These are phyloP conservation scores for Crenuchus spilurus DNA, from an alignment of 2,797 vertebrate species.

Conservation along the genomic window DNA sequence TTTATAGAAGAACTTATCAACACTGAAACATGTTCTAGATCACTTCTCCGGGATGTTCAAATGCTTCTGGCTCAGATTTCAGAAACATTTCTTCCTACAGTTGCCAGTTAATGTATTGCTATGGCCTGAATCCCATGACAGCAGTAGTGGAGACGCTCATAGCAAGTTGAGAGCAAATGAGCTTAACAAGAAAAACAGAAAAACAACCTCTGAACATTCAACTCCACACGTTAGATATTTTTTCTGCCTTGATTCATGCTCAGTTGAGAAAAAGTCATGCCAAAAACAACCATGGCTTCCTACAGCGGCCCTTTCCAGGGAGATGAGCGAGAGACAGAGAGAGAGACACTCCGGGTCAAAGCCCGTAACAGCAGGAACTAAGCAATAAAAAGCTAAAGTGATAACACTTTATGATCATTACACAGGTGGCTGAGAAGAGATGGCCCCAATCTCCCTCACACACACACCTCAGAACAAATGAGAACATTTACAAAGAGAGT, in stretches of 20 bases:
- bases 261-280: not conserved
- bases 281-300: not conserved
- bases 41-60: no score
- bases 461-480: constrained; percentile 15
- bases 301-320: not conserved
- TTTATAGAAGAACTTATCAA: no score
- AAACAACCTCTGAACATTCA: not conserved
- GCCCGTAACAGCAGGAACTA: constrained; percentile 73
- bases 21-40: no score
- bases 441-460: constrained; percentile 54
- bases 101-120: no score
- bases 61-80: no score
- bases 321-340: constrained; percentile 16
- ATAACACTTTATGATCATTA: constrained; percentile 79
- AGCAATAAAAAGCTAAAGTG: constrained; percentile 74
- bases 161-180: not conserved
- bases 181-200: not conserved
- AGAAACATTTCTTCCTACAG: no score
- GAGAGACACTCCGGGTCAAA: constrained; percentile 55
- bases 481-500: constrained; percentile 7
- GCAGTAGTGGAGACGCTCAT: not conserved
- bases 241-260: not conserved
- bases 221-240: not conserved
- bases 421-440: constrained; percentile 74
- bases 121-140: no score